Evolutionary conservation across 2,797 vertebrate genomes (phyloP).

Genomic region (Pseudochromis fuscus): DNA sequence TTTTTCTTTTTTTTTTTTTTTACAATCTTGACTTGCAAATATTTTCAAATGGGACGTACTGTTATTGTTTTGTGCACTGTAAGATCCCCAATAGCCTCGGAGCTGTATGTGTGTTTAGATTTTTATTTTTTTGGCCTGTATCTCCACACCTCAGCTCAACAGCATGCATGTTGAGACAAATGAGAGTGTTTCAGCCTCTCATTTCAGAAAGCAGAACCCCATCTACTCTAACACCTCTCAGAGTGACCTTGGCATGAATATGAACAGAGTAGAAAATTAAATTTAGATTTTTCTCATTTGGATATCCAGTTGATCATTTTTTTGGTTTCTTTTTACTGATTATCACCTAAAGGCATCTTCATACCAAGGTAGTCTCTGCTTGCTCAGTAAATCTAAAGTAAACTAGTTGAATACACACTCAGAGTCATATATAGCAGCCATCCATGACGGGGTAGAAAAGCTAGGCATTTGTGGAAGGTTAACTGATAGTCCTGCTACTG

Average conservation of each 20-base stretch:
- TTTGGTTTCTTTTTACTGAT: slow-evolving; percentile 6
- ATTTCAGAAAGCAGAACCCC: slow-evolving; percentile 86
- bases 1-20: too few relatives aligned
- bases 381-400: slow-evolving; percentile 91
- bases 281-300: slow-evolving; percentile 4
- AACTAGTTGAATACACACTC: slow-evolving; percentile 99
- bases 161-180: slow-evolving; percentile 96
- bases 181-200: slow-evolving; percentile 88
- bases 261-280: slow-evolving; percentile 63
- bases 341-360: slow-evolving; percentile 87
- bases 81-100: slow-evolving; percentile 41
- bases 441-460: slow-evolving; percentile 99
- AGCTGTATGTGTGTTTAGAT: neutral
- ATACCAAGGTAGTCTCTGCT: slow-evolving; percentile 94
- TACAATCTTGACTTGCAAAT: slow-evolving; percentile 31
- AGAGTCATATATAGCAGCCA: slow-evolving; percentile 99
- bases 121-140: slow-evolving; percentile 72
- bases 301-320: neutral
- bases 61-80: slow-evolving; percentile 15
- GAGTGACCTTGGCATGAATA: slow-evolving; percentile 98
- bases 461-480: slow-evolving; percentile 99
- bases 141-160: slow-evolving; percentile 93
- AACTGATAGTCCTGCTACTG: slow-evolving; percentile 96
- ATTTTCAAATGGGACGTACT: slow-evolving; percentile 28
- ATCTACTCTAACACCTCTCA: slow-evolving; percentile 92